phyloP scores from a whole-genome alignment of 1,140 invertebrate species.

The Drosophila sucinea region DNA sequence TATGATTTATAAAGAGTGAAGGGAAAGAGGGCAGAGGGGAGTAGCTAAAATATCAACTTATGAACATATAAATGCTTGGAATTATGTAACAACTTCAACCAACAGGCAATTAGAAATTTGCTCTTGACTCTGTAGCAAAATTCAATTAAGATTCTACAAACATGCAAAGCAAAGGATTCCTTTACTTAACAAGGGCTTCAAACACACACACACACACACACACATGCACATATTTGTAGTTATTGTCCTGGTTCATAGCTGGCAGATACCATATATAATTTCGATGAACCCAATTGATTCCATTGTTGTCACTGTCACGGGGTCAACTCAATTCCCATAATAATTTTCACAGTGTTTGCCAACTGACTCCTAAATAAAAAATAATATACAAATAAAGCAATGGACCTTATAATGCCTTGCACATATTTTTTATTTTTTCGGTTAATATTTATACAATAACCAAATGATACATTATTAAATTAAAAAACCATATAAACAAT shows the following conservation, averaged over 20 bases:
- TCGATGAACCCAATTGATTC: slow-evolving; percentile 62
- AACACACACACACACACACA: slow-evolving; percentile 29
- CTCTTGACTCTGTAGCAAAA: background rate
- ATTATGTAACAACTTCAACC: slow-evolving; percentile 21
- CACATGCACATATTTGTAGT: slow-evolving; percentile 31
- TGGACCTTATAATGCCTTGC: no score
- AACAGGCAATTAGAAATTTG: slow-evolving; percentile 58
- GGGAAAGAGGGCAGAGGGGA: no score
- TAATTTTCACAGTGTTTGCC: no score
- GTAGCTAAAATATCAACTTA: slow-evolving; percentile 11
- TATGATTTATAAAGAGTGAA: slow-evolving; percentile 5
- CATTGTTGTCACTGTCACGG: slow-evolving; percentile 44
- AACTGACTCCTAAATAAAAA: no score
- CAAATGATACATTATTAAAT: no score
- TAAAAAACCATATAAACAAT: no score
- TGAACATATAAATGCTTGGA: slow-evolving; percentile 31
- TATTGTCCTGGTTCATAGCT: slow-evolving; percentile 30
- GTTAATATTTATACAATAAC: no score
- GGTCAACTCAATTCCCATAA: slow-evolving; percentile 37
- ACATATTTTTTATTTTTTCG: no score
- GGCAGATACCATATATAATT: slow-evolving; percentile 15
- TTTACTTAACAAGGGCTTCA: background rate
- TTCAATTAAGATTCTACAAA: slow-evolving; percentile 47
- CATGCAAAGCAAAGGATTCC: background rate
- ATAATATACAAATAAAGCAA: no score